Evolutionary conservation across 2,888 invertebrate species (phyloP).

Genomic region (Dasysyrphus tricinctus): DNA sequence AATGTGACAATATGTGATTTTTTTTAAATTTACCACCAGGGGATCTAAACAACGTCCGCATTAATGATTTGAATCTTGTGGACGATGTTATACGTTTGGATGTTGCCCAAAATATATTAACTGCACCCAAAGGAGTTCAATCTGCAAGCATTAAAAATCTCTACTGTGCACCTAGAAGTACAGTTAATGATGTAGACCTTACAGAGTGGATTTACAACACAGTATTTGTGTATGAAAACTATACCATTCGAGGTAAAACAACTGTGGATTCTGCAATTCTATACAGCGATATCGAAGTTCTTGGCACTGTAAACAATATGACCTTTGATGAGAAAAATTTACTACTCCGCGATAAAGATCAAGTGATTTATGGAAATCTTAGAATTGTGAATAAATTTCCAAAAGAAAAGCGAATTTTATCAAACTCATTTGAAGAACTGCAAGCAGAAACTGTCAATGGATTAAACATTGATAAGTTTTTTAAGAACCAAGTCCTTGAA

Average conservation of each 20-base stretch:
- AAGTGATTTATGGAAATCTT: constrained; percentile 78
- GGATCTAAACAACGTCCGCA: constrained; percentile 79
- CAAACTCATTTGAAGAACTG: constrained; percentile 79
- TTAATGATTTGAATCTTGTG: constrained; percentile 85
- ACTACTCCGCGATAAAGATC: constrained; percentile 79
- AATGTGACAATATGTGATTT: neutral
- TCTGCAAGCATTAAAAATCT: constrained; percentile 82
- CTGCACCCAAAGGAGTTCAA: constrained; percentile 83
- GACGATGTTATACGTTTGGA: constrained; percentile 84
- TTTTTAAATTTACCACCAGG: constrained; percentile 77
- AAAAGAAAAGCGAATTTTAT: constrained; percentile 77
- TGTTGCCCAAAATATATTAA: constrained; percentile 81
- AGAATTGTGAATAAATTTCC: constrained; percentile 77
- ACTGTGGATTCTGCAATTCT: constrained; percentile 79
- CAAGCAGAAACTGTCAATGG: constrained; percentile 80
- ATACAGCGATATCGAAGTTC: constrained; percentile 79
- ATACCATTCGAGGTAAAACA: constrained; percentile 84
- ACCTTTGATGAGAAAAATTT: constrained; percentile 82
- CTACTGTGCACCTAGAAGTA: constrained; percentile 78
- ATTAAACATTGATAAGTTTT: constrained; percentile 80
- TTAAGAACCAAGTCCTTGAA: constrained; percentile 78
- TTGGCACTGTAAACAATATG: constrained; percentile 82
- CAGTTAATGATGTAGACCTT: constrained; percentile 84
- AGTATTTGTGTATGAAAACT: constrained; percentile 82
- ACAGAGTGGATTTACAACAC: constrained; percentile 83